Evolutionary conservation across 2,113 vertebrate genomes (phyloP), one percentile per base, ranked within the genome.

Genomic region (Callospermophilus lateralis): DNA sequence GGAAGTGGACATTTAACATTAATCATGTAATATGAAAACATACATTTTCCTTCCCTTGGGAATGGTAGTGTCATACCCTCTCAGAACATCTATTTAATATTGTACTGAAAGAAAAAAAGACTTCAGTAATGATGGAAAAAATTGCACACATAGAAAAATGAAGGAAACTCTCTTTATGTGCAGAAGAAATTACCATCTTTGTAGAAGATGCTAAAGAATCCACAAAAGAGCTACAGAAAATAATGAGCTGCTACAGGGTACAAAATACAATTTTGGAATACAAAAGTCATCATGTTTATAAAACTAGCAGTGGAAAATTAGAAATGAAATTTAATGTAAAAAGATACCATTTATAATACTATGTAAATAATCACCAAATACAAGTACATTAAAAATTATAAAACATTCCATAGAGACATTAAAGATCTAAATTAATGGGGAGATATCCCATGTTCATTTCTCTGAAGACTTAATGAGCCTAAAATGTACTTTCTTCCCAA

Each of bases 271-370:
- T 80, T 91, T 68, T 53, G 67, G 15, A 12, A 67, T 7, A 87
- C 3, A 74, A 26, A 92, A 67, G 30, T 30, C 11, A 67, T n/a
- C 72, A n/a, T 55, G 37, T 65, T 74, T 65, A 67, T 24, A 55
- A 74, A 92, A 16, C n/a, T 22, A 81, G n/a, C 26, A 85, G 19
- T 24, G 6, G 17, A 55, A 73, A 74, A 42, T 37, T n/a, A 28
- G 61, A 70, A 83, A 53, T 37, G 15, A 67, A 92, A 88, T 48
- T 81, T 63, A 95, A 67, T 87, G 78, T 70, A 81, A 55, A 53
- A 51, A 92, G 76, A 76, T 42, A 34, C 3, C 15, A 45, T 92
- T 74, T 92, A n/a, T 1, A 58, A 32, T 37, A 37, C 28, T 51
- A 32, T 65, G 37, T 37, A 88, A 81, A 48, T 45, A 17, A 92